These are phyloP conservation scores for Cactoblastis cactorum DNA, from an alignment of 2,888 invertebrate species.

Conservation along the genomic window DNA sequence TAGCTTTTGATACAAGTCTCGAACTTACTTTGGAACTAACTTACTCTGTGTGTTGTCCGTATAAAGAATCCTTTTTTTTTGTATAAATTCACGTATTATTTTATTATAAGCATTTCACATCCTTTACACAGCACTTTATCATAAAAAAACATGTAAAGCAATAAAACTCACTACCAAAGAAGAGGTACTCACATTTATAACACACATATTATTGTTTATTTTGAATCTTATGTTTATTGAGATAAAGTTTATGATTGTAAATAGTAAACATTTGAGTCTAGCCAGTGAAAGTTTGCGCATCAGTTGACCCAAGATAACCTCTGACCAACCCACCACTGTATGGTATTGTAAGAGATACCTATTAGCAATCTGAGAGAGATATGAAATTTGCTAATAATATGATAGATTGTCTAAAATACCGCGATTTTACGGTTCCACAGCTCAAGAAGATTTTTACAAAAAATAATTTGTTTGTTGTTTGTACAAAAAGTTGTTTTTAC, in stretches of 20 bases:
- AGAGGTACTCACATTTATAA: conserved; percentile 28
- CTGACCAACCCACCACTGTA: conserved; percentile 60
- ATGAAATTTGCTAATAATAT: too few species aligned
- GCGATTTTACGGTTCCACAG: too few species aligned
- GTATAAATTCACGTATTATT: too few species aligned
- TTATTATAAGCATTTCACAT: too few species aligned
- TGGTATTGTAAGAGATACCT: conserved; percentile 59
- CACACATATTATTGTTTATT: conserved; percentile 21
- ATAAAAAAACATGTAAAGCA: conserved; percentile 16
- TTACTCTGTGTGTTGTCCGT: too few species aligned
- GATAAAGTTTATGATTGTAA: conserved; percentile 25
- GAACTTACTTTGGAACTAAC: too few species aligned
- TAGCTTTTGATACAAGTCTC: too few species aligned
- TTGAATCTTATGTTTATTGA: not conserved
- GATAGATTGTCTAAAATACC: too few species aligned
- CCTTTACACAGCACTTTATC: conserved; percentile 18
- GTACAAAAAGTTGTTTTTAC: too few species aligned
- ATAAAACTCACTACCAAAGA: conserved; percentile 27
- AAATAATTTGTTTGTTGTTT: too few species aligned
- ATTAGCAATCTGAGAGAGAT: conserved; percentile 42
- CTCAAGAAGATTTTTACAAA: too few species aligned
- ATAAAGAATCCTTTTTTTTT: too few species aligned
- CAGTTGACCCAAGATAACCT: conserved; percentile 64
- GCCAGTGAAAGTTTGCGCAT: conserved; percentile 71
- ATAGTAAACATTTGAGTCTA: conserved; percentile 32